A percentile compares a stretch with the other conserved stretches of the same genome.
These are phyloP conservation scores for Naso thynnoides DNA, from an alignment of 2,797 vertebrate species.

Conservation along the genomic window DNA sequence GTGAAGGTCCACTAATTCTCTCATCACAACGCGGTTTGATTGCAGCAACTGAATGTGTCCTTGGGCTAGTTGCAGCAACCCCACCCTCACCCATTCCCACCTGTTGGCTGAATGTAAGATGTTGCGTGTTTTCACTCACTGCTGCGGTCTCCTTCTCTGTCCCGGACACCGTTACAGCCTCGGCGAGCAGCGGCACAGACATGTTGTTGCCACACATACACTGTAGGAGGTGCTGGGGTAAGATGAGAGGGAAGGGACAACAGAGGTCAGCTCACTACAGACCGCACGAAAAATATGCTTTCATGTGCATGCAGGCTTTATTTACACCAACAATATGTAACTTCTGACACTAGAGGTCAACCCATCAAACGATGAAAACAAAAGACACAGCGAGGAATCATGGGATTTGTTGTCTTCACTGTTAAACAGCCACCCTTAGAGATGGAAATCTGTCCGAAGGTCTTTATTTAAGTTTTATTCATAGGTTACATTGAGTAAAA, in stretches of 20 bases:
- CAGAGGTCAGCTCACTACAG: slow-evolving; percentile 27
- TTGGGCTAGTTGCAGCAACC: not conserved
- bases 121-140: slow-evolving; percentile 83
- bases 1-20: not conserved
- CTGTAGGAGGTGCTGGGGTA: slow-evolving; percentile 85
- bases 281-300: not conserved
- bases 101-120: not conserved
- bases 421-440: too few species aligned
- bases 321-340: not conserved
- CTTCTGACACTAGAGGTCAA: too few species aligned
- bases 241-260: slow-evolving; percentile 6
- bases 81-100: not conserved
- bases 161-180: slow-evolving; percentile 96
- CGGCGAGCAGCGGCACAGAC: slow-evolving; percentile 98
- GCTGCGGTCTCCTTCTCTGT: slow-evolving; percentile 96
- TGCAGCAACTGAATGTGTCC: not conserved
- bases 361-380: too few species aligned
- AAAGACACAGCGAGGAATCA: too few species aligned
- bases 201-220: slow-evolving; percentile 99
- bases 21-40: not conserved
- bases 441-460: too few species aligned
- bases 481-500: too few species aligned
- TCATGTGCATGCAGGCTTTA: slow-evolving; percentile 25
- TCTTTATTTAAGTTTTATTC: too few species aligned
- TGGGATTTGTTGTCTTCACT: too few species aligned